These are phyloP conservation scores for Steatocranus sp. DNA, from an alignment of 2,797 vertebrate species.

Conservation along the genomic window DNA sequence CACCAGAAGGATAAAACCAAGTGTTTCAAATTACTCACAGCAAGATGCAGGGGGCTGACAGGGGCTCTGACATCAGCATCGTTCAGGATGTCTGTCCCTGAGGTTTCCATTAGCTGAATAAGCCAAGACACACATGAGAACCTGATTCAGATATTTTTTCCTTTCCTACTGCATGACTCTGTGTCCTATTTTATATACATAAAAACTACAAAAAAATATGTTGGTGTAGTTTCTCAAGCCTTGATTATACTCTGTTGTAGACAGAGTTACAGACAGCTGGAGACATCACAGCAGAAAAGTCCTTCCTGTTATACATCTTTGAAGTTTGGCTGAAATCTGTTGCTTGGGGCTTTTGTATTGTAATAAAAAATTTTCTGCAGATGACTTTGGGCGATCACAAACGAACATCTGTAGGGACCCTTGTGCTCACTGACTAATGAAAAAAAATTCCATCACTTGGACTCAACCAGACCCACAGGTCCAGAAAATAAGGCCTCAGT, in stretches of 20 bases:
- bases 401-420: background rate
- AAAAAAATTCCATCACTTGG: background rate
- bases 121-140: constrained; percentile 34
- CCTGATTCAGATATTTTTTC: background rate
- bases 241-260: background rate
- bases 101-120: constrained; percentile 93
- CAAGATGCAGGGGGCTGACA: constrained; percentile 94
- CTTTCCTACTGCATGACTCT: background rate
- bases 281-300: background rate
- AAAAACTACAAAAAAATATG: background rate
- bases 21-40: constrained; percentile 81
- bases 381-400: background rate
- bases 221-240: background rate
- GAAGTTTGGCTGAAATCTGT: background rate
- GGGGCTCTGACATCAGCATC: constrained; percentile 90
- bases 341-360: background rate
- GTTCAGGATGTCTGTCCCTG: constrained; percentile 91
- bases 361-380: background rate
- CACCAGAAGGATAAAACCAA: background rate
- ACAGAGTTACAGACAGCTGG: background rate
- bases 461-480: background rate
- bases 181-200: background rate
- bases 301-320: background rate
- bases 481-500: background rate
- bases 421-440: background rate